Base-by-base conservation (phyloP, 2,113 vertebrate species). In the Parus major region DNA sequence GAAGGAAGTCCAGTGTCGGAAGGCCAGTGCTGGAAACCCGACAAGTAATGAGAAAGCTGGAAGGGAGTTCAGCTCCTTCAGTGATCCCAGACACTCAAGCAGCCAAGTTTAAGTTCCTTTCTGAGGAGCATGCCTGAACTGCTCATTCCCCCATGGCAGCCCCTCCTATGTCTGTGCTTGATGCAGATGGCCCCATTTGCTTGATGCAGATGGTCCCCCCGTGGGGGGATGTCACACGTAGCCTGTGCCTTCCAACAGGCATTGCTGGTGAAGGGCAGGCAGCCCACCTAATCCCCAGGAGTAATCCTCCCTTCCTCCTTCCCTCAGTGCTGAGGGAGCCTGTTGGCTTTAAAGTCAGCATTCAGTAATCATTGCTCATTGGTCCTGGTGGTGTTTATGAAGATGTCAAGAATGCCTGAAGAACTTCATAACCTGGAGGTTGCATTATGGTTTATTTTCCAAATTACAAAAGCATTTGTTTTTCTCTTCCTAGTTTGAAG, bases 31-130 rank as follows among this genome's bases (percentile, higher is more conserved):
- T 96, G 90, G 92, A 97, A 94, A 77, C 36, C 8, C 0, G 7
- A 86, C 92, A 95, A 92, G 29, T 64, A 86, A 83, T 56, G 85
- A 83, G 73, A 76, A 57, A 82, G 59, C 66, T 97, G 75, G 52
- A 92, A 90, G 44, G 53, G 31, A 88, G 76, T 82, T 82, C 69
- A 86, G 56, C 78, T 95, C 33, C 76, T 94, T 63, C 68, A 81
- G 47, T 64, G 68, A 88, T 86, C 79, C 47, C 68, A 94, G 90
- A 68, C 84, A 71, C 33, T 29, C 28, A 29, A 83, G 69, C 71
- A 84, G 85, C 82, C 94, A 94, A 90, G 52, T 55, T 70, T 82
- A 61, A 82, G 73, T 36, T 60, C 56, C 65, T 71, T 56, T 69
- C 25, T 81, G 65, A 83, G 68, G 35, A 82, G 35, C 4, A 1